Evolutionary conservation across 92 coral and sea anemone genomes (phyloP).

Genomic region (Umimayanthus chanpuru): DNA sequence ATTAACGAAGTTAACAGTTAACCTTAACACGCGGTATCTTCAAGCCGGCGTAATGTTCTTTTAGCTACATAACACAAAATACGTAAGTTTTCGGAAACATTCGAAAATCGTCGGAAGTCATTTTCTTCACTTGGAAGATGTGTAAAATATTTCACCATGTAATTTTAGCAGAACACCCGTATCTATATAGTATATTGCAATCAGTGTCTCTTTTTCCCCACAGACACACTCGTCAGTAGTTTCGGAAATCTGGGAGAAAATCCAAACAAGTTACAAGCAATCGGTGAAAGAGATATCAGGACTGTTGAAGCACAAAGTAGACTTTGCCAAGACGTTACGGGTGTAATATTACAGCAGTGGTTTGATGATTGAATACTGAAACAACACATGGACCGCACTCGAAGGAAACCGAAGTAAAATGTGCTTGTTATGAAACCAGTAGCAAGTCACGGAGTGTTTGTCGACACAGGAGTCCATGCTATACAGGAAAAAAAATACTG

Average conservation of each 20-base stretch:
- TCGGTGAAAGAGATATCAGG: slow-evolving; percentile 87
- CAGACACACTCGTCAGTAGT: slow-evolving; percentile 88
- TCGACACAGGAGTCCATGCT: neutral
- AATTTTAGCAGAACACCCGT: too few relatives aligned
- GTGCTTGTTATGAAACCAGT: neutral
- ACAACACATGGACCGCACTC: neutral
- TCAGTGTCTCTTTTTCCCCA: neutral
- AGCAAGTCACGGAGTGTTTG: neutral
- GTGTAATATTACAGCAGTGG: slow-evolving; percentile 39
- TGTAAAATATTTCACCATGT: too few relatives aligned
- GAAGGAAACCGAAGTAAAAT: neutral
- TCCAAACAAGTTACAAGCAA: slow-evolving; percentile 88
- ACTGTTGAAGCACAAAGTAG: slow-evolving; percentile 74
- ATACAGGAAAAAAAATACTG: neutral
- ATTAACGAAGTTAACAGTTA: too few relatives aligned
- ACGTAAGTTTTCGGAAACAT: too few relatives aligned
- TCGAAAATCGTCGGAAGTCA: neutral
- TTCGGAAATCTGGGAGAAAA: slow-evolving; percentile 91
- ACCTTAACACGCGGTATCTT: too few relatives aligned
- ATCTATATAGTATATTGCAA: neutral
- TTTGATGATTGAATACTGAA: neutral
- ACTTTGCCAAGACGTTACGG: slow-evolving; percentile 77
- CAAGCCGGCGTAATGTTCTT: too few relatives aligned
- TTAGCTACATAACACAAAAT: too few relatives aligned
- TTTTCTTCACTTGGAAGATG: too few relatives aligned